phyloP scores from a whole-genome alignment of 1,140 invertebrate genomes.

The Sarcophaga peregrina region DNA sequence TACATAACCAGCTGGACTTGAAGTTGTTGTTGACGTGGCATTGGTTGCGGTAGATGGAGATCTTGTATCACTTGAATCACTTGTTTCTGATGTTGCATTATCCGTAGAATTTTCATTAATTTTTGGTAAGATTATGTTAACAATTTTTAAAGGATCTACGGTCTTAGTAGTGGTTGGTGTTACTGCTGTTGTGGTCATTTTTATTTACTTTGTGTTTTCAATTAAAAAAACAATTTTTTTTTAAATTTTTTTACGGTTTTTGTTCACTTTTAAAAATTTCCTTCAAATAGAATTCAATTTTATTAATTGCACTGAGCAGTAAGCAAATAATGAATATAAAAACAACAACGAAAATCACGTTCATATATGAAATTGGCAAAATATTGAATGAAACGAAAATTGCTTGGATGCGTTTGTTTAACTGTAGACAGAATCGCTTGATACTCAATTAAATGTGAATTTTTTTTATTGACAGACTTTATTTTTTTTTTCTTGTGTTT shows the following conservation, averaged over 20 bases:
- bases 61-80: background rate
- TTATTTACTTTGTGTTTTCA: background rate
- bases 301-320: background rate
- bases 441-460: background rate
- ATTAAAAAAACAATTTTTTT: background rate
- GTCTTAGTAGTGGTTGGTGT: background rate
- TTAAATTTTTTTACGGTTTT: background rate
- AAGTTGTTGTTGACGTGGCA: background rate
- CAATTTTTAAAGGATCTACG: conserved; percentile 13
- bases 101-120: no score
- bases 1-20: conserved; percentile 33
- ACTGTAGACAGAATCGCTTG: background rate
- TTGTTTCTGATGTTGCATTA: background rate
- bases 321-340: background rate
- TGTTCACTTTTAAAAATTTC: background rate
- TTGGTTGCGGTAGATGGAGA: background rate
- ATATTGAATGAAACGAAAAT: background rate
- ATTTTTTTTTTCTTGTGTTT: no score
- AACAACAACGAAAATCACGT: background rate
- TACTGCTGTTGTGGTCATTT: background rate
- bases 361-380: background rate
- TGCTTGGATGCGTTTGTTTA: conserved; percentile 4
- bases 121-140: background rate
- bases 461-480: background rate
- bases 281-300: background rate